Percentiles rank a stretch among this genome's conserved stretches.
Evolutionary conservation across 2,113 vertebrate species (phyloP).

Genomic region (Cyanistes caeruleus): DNA sequence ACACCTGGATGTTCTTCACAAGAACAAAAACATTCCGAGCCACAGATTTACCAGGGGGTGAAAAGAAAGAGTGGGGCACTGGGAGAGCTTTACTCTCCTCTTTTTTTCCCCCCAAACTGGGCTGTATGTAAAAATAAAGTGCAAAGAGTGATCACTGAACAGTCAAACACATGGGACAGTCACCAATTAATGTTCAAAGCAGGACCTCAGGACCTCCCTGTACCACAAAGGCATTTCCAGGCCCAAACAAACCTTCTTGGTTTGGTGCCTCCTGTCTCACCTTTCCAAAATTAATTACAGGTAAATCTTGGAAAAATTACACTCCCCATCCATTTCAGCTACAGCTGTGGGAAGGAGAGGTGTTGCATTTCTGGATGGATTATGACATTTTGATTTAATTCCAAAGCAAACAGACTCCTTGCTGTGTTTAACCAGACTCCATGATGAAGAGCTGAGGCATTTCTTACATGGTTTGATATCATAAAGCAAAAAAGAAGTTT

Average conservation of each 20-base stretch:
- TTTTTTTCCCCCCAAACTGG: accelerated
- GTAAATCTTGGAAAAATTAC: not conserved
- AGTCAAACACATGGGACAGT: accelerated
- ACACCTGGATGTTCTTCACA: not conserved
- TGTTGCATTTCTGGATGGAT: not conserved
- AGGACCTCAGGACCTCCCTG: not conserved
- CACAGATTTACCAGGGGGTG: not conserved
- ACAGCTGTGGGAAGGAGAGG: not conserved
- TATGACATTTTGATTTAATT: not conserved
- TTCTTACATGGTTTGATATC: not conserved
- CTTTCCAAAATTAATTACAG: not conserved
- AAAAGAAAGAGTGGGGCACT: not conserved
- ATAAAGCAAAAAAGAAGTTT: not conserved
- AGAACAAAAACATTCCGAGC: not conserved
- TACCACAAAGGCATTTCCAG: not conserved
- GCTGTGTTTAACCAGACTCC: not conserved
- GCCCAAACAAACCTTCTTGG: not conserved
- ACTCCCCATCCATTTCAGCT: not conserved
- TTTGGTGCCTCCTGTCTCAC: not conserved
- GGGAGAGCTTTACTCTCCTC: not conserved
- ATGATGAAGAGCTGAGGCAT: not conserved
- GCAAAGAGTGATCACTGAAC: not conserved
- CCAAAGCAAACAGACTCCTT: not conserved
- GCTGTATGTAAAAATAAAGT: not conserved
- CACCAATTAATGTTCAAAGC: not conserved